A percentile compares a stretch with the other conserved stretches of the same genome.
Evolutionary conservation across 2,113 vertebrate genomes (phyloP).

Genomic region (Gasterosteus nipponicus): DNA sequence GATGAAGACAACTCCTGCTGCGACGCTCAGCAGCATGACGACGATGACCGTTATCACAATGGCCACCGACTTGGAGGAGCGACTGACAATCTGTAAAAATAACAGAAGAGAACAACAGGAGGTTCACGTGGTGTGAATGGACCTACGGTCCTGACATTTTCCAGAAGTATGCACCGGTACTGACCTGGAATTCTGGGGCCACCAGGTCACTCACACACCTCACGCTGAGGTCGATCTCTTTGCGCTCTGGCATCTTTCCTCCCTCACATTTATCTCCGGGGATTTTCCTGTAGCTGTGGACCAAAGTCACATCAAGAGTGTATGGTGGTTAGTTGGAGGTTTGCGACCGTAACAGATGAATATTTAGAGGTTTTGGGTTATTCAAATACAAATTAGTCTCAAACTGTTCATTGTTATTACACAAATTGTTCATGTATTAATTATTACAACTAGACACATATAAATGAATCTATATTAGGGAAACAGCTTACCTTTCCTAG

Average conservation of each 20-base stretch:
- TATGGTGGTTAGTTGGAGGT: neutral
- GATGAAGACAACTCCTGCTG: conserved; percentile 85
- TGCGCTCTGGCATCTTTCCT: conserved; percentile 81
- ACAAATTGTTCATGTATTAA: neutral
- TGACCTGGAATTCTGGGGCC: conserved; percentile 69
- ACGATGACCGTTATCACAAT: conserved; percentile 84
- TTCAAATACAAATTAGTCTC: neutral
- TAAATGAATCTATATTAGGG: neutral
- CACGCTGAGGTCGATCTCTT: conserved; percentile 88
- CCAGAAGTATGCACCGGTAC: neutral
- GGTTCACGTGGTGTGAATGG: neutral
- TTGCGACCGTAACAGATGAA: neutral
- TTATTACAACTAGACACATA: neutral
- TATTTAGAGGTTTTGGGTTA: neutral
- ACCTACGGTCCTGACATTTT: neutral
- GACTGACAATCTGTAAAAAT: conserved; percentile 48
- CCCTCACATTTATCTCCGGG: conserved; percentile 92
- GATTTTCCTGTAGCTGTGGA: conserved; percentile 91
- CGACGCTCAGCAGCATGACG: conserved; percentile 81
- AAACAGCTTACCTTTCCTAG: neutral
- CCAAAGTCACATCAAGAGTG: conserved; percentile 26
- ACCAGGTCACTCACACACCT: conserved; percentile 84
- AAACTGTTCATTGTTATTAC: neutral
- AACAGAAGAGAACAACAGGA: neutral
- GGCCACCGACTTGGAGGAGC: conserved; percentile 75